Base-by-base conservation (phyloP, 2,888 invertebrate genomes). In the Papilio protenor region DNA sequence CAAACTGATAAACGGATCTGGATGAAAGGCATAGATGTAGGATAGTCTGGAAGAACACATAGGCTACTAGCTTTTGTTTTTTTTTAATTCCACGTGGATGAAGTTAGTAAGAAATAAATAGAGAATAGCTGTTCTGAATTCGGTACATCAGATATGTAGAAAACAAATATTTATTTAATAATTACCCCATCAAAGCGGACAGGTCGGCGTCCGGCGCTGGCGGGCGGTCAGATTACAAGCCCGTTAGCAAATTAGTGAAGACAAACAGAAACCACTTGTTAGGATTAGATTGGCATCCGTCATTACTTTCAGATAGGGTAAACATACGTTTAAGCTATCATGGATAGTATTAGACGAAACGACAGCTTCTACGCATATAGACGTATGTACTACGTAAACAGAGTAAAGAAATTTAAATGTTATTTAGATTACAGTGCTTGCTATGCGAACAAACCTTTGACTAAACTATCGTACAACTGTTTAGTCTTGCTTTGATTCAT, bases 201-300 rank as follows among this genome's bases (percentile, higher is more conserved):
- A 64, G 64, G 33, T 61, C 73, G 73, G 61, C 27, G 40, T 12
- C 16, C 59, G 21, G 27, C 45, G 18, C 23, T 55, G 61, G 64
- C 49, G 81, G 81, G 81, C 81, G 79, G 84, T 88, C 86, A 61
- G 85, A 87, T 87, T 84, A 76, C 79, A 79, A 66, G 79, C 75
- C 73, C 76, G 85, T 90, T 89, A 90, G 87, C 84, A 85, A 89
- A 92, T 91, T 91, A 90, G 88, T 88, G 87, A 86, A 85, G 90
- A 78, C 79, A 79, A 82, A 81, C 88, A 84, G 85, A 86, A 86
- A 79, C 74, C 87, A 89, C 87, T 89, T 85, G 86, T 87, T 88
- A 82, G 81, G 87, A 90, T 89, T 88, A 82, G 83, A 89, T 88
- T 87, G 89, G 86, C 87, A 85, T 81, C 84, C 88, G 84, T 87